Evolutionary conservation across 2,888 invertebrate genomes (phyloP), one percentile per base, ranked within the genome.

Genomic region (Suillia variegata): DNA sequence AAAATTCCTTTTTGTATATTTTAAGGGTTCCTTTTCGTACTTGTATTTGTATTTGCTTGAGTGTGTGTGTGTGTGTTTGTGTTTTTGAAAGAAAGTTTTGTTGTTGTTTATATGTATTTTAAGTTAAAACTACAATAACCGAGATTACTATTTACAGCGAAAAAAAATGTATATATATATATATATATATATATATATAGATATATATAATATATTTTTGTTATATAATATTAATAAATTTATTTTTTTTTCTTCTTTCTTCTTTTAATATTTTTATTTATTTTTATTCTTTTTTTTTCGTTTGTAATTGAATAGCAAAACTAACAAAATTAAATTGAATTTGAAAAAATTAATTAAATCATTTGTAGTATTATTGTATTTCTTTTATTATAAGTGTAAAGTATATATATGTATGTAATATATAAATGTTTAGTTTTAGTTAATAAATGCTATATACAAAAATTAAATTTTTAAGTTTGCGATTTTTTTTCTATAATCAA

Each of bases 91-190:
- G 38, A 38, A 38, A 38, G n/a, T 31, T 12, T 8, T 31, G n/a
- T n/a, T n/a, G n/a, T 26, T 26, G 26, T 6, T 26, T n/a, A n/a
- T n/a, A n/a, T n/a, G n/a, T n/a, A n/a, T n/a, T n/a, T n/a, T 10
- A 26, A 38, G 38, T 38, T 6, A 26, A 38, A 38, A 38, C 4
- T 38, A 13, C 22, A 50, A 50, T 71, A 71, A 73, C 70, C 70
- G 38, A 71, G 70, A 73, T 70, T 73, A 70, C 70, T 70, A 70
- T 62, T 71, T 73, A 65, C 71, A 71, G 71, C 34, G 21, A 53
- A n/a, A 42, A 60, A 54, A 60, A 54, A 58, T 58, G 51, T 62
- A 62, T 6, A 22, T 49, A 49, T 49, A 6, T 49, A 3, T 22
- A 21, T 17, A 20, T 18, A n/a, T n/a, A n/a, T n/a, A n/a, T n/a